Conservation (phyloP, 2,797 vertebrate species). For the Myripristis jacobus region DNA sequence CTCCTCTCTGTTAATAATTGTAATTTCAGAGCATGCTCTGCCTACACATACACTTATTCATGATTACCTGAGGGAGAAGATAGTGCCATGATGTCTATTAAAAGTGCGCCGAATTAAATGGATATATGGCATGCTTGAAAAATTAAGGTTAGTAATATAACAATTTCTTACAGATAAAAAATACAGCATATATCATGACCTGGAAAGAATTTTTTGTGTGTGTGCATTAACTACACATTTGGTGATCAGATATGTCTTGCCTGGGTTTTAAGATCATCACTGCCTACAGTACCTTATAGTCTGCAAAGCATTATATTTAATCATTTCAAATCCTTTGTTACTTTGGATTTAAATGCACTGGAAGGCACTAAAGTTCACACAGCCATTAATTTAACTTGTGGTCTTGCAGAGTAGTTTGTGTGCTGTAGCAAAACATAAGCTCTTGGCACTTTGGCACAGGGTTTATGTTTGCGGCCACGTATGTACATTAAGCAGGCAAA, state of each 20-base stretch:
- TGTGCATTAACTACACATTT: background rate
- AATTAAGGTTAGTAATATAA: conserved; percentile 45
- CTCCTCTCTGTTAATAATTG: conserved; percentile 75
- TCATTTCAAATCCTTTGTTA: background rate
- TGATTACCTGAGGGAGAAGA: conserved; percentile 80
- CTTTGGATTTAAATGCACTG: background rate
- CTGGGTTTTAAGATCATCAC: background rate
- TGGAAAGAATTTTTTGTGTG: background rate
- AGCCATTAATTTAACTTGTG: conserved; percentile 2
- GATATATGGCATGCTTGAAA: conserved; percentile 50
- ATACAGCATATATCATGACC: conserved; percentile 1
- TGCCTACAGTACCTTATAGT: background rate
- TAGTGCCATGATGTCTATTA: conserved; percentile 69
- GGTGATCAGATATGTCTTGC: background rate
- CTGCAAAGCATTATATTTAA: background rate
- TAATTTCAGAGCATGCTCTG: conserved; percentile 77
- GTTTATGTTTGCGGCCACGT: conserved; percentile 43
- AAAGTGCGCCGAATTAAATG: conserved; percentile 62
- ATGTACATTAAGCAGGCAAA: conserved; percentile 56
- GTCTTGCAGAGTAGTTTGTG: conserved; percentile 11
- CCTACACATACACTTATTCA: conserved; percentile 81
- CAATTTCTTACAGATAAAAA: conserved; percentile 46
- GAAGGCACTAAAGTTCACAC: background rate
- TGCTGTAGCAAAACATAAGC: conserved; percentile 14
- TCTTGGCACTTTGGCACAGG: conserved; percentile 11